A percentile compares a stretch with the other conserved stretches of the same genome.
These are phyloP conservation scores for Ceramica pisi DNA, from an alignment of 2,888 invertebrate species.

Conservation along the genomic window DNA sequence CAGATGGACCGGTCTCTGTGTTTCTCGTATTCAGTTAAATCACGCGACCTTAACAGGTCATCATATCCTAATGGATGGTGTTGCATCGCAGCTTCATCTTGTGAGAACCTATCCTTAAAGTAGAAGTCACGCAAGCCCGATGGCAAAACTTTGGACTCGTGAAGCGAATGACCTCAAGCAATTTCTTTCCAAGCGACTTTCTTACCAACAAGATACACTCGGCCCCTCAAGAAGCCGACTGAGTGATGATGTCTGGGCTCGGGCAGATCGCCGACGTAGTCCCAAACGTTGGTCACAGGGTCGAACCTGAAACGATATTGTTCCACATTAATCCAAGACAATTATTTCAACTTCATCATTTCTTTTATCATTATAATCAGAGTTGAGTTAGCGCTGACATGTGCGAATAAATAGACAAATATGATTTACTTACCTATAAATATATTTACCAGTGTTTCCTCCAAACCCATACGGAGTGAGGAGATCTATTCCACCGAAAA, in stretches of 20 bases:
- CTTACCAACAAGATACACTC: conserved; percentile 93
- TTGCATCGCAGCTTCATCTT: not conserved
- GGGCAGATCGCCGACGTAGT: conserved; percentile 92
- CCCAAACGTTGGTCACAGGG: conserved; percentile 92
- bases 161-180: not conserved
- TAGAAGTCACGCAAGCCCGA: not conserved
- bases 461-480: conserved; percentile 90
- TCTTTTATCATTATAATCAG: no score
- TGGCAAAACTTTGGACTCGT: no score
- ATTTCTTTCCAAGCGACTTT: no score
- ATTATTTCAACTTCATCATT: no score
- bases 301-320: conserved; percentile 84
- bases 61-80: not conserved
- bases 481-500: conserved; percentile 93
- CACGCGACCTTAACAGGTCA: not conserved
- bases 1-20: not conserved
- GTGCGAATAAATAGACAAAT: no score
- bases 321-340: not conserved
- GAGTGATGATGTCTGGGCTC: conserved; percentile 93
- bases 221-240: conserved; percentile 91
- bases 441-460: conserved; percentile 92
- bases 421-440: conserved; percentile 81
- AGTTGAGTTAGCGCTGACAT: no score
- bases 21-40: not conserved
- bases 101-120: not conserved